These are phyloP conservation scores for Schlechtendalia chinensis DNA, from an alignment of 1,140 invertebrate species.

Conservation along the genomic window DNA sequence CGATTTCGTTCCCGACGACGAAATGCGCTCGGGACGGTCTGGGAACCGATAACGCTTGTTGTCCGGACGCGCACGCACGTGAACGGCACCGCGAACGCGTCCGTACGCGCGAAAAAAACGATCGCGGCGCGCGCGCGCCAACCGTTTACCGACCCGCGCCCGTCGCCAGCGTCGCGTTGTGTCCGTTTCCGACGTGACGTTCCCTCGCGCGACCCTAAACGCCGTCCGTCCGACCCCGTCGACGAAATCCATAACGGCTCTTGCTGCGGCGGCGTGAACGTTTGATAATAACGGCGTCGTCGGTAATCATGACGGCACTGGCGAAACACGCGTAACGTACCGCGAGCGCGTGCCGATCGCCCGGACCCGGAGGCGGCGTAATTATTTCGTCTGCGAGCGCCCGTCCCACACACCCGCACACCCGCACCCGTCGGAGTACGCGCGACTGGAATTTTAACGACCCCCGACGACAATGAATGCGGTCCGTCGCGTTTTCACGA, in stretches of 20 bases:
- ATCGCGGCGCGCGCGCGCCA: not conserved
- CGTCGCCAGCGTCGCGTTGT: no score
- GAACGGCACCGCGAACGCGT: no score
- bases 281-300: conserved; percentile 22
- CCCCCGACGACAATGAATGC: not conserved
- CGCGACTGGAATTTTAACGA: conserved; percentile 43
- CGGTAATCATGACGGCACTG: conserved; percentile 41
- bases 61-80: no score
- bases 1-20: no score
- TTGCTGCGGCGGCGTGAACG: no score
- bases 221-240: not conserved
- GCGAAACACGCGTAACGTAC: no score
- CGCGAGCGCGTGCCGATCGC: no score
- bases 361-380: not conserved
- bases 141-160: no score
- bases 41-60: no score
- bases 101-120: not conserved
- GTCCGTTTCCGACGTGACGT: not conserved
- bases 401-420: not conserved
- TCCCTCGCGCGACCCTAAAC: not conserved
- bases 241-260: not conserved
- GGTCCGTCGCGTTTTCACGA: no score
- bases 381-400: conserved; percentile 11
- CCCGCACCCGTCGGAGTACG: not conserved
- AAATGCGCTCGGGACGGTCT: no score